Percentiles rank a stretch among this genome's conserved stretches.
phyloP scores from a whole-genome alignment of 1,140 invertebrate species.

The Muscidifurax raptorellus region DNA sequence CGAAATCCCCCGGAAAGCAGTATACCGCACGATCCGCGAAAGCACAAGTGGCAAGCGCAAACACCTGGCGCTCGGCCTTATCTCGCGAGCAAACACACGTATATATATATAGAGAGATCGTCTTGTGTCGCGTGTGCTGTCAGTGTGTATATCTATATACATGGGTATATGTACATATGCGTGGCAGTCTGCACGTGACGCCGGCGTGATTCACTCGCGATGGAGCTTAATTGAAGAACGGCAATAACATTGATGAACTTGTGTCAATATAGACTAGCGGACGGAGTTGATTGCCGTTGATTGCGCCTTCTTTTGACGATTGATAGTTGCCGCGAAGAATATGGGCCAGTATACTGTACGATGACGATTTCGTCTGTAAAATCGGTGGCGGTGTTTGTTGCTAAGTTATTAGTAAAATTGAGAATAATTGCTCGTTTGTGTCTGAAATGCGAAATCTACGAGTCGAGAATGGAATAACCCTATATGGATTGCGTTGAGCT shows the following conservation, averaged over 20 bases:
- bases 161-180: too few relatives aligned
- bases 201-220: constrained; percentile 13
- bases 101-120: too few relatives aligned
- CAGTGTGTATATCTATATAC: too few relatives aligned
- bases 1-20: background rate
- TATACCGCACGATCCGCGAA: background rate
- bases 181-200: background rate
- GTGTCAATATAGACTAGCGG: background rate
- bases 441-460: too few relatives aligned
- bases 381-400: too few relatives aligned
- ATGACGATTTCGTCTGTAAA: too few relatives aligned
- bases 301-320: background rate
- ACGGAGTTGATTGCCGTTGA: background rate
- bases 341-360: too few relatives aligned
- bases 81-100: background rate
- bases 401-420: too few relatives aligned
- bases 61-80: background rate
- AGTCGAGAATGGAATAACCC: too few relatives aligned
- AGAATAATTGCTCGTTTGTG: too few relatives aligned
- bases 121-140: constrained; percentile 6
- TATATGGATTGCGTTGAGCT: too few relatives aligned
- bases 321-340: background rate
- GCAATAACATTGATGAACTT: constrained; percentile 16
- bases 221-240: constrained; percentile 16
- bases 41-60: background rate